Evolutionary conservation across 2,797 vertebrate species (phyloP), one percentile per base, ranked within the genome.

Genomic region (Siniperca scherzeri): DNA sequence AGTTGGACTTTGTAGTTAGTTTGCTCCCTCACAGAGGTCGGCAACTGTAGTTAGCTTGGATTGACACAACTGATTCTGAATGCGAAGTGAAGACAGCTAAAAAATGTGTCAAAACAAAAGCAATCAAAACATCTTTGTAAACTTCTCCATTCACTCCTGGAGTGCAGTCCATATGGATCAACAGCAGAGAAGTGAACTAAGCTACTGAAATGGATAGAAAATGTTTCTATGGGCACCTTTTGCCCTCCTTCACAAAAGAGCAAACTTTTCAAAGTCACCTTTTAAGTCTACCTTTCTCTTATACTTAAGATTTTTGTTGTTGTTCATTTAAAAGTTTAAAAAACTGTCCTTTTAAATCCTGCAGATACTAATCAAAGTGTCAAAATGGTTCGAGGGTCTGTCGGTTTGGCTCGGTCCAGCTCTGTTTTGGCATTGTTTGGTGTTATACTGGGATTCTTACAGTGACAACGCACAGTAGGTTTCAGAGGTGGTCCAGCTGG

Each of bases 401-500:
- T 66, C 52, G 70, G 9, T 59, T 67, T 84, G 56, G 55, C 50
- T 50, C 19, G 3, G 27, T 60, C 16, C 22, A 7, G 72, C n/a
- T 5, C 40, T 60, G n/a, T 50, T 36, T 79, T 50, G 61, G 80
- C 60, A 4, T 70, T 38, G 50, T 55, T 56, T 59, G 55, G 1
- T 75, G 38, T 66, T 60, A 12, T 68, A 14, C 22, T 74, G 44
- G 70, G 48, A 52, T 44, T 59, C 44, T 46, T 36, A n/a, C 57
- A 46, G 46, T 46, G 69, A 59, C 69, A 52, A n/a, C 55, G 57
- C 0, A 36, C 50, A 53, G 59, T 53, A 14, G 27, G 36, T 12
- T 42, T 74, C 60, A 65, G 21, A 68, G 44, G 27, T 48, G 61
- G 62, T 25, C 46, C 81, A 73, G 50, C 64, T 82, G 75, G 62